phyloP scores from a whole-genome alignment of 2,888 invertebrate genomes.

The Leptinotarsa peninsularis region DNA sequence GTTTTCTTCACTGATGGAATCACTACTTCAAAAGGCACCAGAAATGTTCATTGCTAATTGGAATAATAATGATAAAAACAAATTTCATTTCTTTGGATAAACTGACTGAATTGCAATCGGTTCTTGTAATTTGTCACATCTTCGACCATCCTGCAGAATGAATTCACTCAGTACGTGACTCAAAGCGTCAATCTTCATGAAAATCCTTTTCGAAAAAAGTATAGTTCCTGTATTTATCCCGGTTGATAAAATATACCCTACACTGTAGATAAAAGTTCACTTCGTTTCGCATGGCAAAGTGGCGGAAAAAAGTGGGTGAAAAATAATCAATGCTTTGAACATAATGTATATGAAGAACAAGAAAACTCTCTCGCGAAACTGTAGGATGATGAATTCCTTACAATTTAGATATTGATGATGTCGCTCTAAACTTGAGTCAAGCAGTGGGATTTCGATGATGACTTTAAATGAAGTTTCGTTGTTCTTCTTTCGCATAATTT shows the following conservation, averaged over 20 bases:
- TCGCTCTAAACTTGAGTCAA: not conserved
- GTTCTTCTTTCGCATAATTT: not conserved
- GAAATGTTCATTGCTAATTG: too few species aligned
- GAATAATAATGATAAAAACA: too few species aligned
- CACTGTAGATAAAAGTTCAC: constrained; percentile 4
- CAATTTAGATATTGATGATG: constrained; percentile 15
- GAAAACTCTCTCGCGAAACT: not conserved
- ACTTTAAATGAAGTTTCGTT: not conserved
- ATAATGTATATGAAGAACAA: not conserved
- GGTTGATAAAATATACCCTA: constrained; percentile 1
- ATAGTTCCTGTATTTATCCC: not conserved
- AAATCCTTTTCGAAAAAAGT: not conserved
- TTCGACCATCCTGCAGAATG: not conserved
- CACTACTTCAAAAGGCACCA: too few species aligned
- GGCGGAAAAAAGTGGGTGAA: not conserved
- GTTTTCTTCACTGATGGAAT: too few species aligned
- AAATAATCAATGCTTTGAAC: not conserved
- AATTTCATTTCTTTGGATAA: too few species aligned
- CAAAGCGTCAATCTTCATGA: not conserved
- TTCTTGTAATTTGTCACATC: not conserved
- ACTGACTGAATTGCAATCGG: not conserved
- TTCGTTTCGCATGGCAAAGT: not conserved
- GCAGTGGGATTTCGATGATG: not conserved
- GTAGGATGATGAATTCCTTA: not conserved
- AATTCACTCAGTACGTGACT: not conserved